Percentiles rank a stretch among this genome's conserved stretches.
Evolutionary conservation across 1,140 invertebrate species (phyloP).

Genomic region (Carposina sasakii): DNA sequence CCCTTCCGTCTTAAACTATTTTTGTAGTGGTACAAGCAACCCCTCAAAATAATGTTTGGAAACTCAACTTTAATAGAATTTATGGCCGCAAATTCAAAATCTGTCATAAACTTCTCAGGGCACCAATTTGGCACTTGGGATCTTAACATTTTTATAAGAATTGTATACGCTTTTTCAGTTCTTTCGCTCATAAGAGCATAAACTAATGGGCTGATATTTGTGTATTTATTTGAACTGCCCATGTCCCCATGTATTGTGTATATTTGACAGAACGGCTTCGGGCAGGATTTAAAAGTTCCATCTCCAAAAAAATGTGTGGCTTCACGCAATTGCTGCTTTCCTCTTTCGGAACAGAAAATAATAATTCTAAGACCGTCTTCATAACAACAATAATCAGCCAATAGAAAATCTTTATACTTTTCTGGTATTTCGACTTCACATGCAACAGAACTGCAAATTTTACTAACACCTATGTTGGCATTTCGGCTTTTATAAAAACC

Average conservation of each 20-base stretch:
- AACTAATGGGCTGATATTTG: neutral
- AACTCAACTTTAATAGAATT: neutral
- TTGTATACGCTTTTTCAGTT: neutral
- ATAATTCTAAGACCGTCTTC: slow-evolving; percentile 2
- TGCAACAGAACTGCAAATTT: neutral
- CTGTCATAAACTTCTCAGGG: neutral
- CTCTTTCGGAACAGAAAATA: slow-evolving; percentile 4
- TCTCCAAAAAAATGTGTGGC: slow-evolving; percentile 5
- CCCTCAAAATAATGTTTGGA: neutral
- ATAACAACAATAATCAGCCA: slow-evolving; percentile 3
- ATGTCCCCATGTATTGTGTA: slow-evolving; percentile 6
- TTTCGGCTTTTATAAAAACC: neutral
- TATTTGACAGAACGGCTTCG: neutral
- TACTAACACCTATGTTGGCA: neutral
- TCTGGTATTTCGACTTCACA: slow-evolving; percentile 1
- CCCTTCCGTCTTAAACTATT: neutral
- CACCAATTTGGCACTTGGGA: neutral
- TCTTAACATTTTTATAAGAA: neutral
- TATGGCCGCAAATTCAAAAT: neutral
- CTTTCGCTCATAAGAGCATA: neutral
- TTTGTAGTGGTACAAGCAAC: neutral
- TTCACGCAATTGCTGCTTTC: neutral
- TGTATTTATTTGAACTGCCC: neutral
- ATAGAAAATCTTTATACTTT: slow-evolving; percentile 7
- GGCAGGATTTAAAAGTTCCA: slow-evolving; percentile 3